Evolutionary conservation across 2,113 vertebrate genomes (phyloP).

Genomic region (Puffinus mauretanicus): DNA sequence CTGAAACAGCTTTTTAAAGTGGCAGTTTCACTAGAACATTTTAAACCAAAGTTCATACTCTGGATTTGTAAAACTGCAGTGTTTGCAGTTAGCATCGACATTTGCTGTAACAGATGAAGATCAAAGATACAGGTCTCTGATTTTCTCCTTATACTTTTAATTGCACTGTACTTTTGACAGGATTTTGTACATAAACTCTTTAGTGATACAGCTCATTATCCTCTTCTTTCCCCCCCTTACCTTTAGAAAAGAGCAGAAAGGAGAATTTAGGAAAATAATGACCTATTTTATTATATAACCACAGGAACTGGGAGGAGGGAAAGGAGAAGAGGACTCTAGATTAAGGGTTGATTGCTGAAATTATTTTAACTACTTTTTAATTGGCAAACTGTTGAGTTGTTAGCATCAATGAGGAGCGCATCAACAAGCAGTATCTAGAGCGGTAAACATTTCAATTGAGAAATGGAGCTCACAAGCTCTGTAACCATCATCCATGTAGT

Average conservation of each 20-base stretch:
- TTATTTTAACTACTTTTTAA: conserved; percentile 56
- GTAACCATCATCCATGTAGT: neutral
- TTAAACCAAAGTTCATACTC: neutral
- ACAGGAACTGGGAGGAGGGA: neutral
- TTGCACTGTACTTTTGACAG: neutral
- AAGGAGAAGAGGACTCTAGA: neutral
- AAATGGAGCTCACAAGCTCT: neutral
- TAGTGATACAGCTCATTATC: neutral
- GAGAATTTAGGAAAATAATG: neutral
- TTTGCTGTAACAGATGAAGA: neutral
- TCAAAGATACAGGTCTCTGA: neutral
- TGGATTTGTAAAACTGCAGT: neutral
- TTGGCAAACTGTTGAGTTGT: conserved; percentile 29
- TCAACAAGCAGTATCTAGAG: conserved; percentile 1
- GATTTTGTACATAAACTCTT: neutral
- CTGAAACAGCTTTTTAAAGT: neutral
- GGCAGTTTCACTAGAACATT: neutral
- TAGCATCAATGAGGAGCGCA: neutral
- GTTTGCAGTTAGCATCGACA: neutral
- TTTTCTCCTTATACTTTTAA: neutral
- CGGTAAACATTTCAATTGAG: neutral
- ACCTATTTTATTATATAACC: neutral
- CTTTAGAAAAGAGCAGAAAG: neutral
- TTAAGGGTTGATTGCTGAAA: conserved; percentile 46
- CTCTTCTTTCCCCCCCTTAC: neutral